These are phyloP conservation scores for Platalea minor DNA, from an alignment of 2,797 vertebrate genomes.

Conservation along the genomic window DNA sequence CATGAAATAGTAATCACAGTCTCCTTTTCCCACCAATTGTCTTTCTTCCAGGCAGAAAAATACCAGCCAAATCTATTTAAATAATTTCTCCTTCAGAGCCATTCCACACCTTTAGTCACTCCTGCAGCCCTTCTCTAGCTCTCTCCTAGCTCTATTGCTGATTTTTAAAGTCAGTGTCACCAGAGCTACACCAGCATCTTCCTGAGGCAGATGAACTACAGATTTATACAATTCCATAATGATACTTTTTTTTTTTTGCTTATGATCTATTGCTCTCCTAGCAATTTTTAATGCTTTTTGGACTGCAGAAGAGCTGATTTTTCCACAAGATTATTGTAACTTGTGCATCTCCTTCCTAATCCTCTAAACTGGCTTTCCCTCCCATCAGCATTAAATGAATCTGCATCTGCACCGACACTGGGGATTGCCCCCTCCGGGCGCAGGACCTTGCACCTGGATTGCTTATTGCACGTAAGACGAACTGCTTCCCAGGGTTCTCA, in stretches of 20 bases:
- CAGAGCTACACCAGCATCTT: neutral
- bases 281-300: neutral
- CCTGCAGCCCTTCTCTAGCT: neutral
- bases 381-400: neutral
- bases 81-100: neutral
- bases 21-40: neutral
- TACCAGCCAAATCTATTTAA: neutral
- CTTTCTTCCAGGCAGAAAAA: neutral
- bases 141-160: neutral
- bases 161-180: neutral
- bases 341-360: neutral
- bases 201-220: neutral
- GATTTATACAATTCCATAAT: neutral
- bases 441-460: neutral
- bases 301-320: neutral
- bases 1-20: neutral
- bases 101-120: neutral
- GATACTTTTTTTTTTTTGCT: neutral
- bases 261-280: neutral
- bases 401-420: too few species aligned
- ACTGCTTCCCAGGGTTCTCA: neutral
- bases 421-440: accelerated
- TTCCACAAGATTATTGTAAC: neutral
- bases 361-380: neutral
- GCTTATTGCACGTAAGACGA: neutral